Evolutionary conservation across 2,888 invertebrate species (phyloP), one percentile per base, ranked within the genome.

Genomic region (Eugnorisma glareosa): DNA sequence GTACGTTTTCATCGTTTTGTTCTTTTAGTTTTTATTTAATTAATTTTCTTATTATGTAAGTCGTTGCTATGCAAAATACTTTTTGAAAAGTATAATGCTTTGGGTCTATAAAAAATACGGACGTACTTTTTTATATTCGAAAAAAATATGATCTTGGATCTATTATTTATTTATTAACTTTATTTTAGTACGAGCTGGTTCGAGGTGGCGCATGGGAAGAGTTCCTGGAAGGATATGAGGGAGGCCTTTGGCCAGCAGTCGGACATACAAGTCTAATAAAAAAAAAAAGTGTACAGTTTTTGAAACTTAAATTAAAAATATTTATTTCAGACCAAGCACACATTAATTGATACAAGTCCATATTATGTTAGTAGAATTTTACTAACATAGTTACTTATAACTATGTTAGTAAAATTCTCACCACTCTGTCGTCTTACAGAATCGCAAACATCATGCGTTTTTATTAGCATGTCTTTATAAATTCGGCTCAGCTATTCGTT

Each of bases 1-100:
- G n/a, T 79, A 79, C 11, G 15, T 63, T 69, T 51, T 59, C 13
- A 40, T n/a, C 21, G 15, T 67, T 21, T 1, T 40, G 40, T 61
- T 40, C 24, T 35, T 61, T 40, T 5, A 15, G 1, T 24, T 61
- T 51, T n/a, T 4, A 21, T 54, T 54, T 31, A 8, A n/a, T 35
- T n/a, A 40, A 40, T n/a, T 6, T 63, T 37, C 4, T 51, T 40
- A 71, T 10, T 54, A 24, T 6, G 15, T 7, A 24, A 28, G 18
- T 35, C 35, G 40, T 43, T 77, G 28, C 18, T 54, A 28, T 24
- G 35, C 13, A 35, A 28, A 43, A 6, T 18, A 15, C 3, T 48
- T 75, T 61, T 64, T 0, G 13, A n/a, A 40, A 3, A n/a, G n/a
- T 11, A 8, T 31, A 21, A 21, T 3, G 10, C 1, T 31, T 59